These are phyloP conservation scores for Dascyllus trimaculatus DNA, from an alignment of 2,113 vertebrate species.

Conservation along the genomic window DNA sequence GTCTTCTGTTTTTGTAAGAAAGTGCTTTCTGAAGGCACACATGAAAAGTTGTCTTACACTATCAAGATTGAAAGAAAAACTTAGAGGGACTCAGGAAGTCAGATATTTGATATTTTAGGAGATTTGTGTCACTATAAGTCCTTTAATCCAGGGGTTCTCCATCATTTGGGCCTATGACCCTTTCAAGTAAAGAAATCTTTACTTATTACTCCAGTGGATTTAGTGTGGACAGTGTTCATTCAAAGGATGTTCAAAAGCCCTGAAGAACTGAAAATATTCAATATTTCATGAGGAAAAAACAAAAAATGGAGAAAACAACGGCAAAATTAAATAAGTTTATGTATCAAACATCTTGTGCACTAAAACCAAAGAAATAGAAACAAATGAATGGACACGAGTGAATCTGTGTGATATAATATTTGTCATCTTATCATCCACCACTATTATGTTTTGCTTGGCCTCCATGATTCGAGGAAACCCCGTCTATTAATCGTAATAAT, in stretches of 20 bases:
- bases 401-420: conserved; percentile 8
- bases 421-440: neutral
- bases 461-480: conserved; percentile 9
- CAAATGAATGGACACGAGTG: neutral
- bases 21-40: neutral
- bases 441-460: neutral
- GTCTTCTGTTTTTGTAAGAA: neutral
- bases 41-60: neutral
- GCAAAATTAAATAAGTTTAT: no score
- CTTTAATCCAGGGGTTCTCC: neutral
- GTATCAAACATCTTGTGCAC: neutral
- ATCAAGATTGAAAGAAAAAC: no score
- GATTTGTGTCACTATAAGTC: neutral
- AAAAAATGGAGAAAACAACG: no score
- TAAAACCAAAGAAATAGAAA: neutral
- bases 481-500: neutral
- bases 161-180: neutral
- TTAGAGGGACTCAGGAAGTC: no score
- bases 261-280: no score
- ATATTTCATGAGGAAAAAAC: no score
- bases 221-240: no score
- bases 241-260: no score
- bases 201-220: no score
- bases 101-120: neutral
- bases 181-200: neutral